Evolutionary conservation across 2,888 invertebrate genomes (phyloP).

Genomic region (Melolontha melolontha): DNA sequence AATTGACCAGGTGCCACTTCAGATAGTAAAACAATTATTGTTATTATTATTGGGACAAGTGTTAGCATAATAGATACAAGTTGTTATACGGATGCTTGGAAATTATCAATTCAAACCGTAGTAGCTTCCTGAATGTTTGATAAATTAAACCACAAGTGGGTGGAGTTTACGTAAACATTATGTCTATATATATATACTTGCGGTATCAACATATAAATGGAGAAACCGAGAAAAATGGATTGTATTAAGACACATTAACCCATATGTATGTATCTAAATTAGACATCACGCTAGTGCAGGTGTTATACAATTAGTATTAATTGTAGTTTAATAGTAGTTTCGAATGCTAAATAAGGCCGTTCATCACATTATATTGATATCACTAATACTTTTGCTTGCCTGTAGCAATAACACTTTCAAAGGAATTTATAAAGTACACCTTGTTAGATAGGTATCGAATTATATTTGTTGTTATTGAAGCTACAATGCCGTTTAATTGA

Average conservation of each 20-base stretch:
- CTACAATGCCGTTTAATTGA: no score
- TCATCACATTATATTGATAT: no score
- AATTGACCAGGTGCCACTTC: slow-evolving; percentile 31
- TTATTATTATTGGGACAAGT: slow-evolving; percentile 34
- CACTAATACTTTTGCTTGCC: no score
- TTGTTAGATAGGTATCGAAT: no score
- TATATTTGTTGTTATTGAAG: no score
- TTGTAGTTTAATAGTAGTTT: background rate
- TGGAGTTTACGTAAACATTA: slow-evolving; percentile 38
- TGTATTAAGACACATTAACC: background rate
- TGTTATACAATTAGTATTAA: slow-evolving; percentile 5
- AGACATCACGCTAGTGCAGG: background rate
- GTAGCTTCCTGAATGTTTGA: slow-evolving; percentile 48
- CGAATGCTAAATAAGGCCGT: background rate
- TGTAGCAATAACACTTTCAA: no score
- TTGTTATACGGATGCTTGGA: slow-evolving; percentile 34
- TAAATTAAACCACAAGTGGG: slow-evolving; percentile 50
- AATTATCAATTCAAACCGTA: slow-evolving; percentile 50
- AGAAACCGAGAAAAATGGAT: slow-evolving; percentile 4
- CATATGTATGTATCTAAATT: background rate
- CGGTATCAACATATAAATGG: slow-evolving; percentile 7
- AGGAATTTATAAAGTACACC: no score
- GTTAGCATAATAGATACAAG: slow-evolving; percentile 25
- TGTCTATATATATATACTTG: background rate
- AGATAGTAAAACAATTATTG: slow-evolving; percentile 26